Percentiles rank a stretch among this genome's conserved stretches.
These are phyloP conservation scores for human DNA, from an alignment of 2,113 vertebrate genomes.

Conservation along the genomic window GRCh38 chr17:49039501-49040000, in stretches of 20 bases:
- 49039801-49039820: background rate
- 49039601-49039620: too few relatives aligned
- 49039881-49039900: background rate
- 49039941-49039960: slow-evolving; percentile 84
- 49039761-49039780: background rate
- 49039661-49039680: too few relatives aligned
- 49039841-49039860: background rate
- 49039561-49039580: too few relatives aligned
- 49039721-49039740: too few relatives aligned
- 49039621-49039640: too few relatives aligned
- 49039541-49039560: too few relatives aligned
- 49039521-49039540: too few relatives aligned
- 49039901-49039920: rapidly evolving
- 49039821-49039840: background rate
- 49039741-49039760: background rate
- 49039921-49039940: background rate
- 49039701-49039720: too few relatives aligned
- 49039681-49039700: too few relatives aligned
- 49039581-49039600: too few relatives aligned
- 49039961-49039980: slow-evolving; percentile 97
- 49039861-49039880: background rate
- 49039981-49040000: slow-evolving; percentile 94
- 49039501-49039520: too few relatives aligned
- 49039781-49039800: background rate
- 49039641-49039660: too few relatives aligned